Percentiles rank a stretch among this genome's conserved stretches.
Conservation (phyloP, 2,113 vertebrate species). For the Phaetusa simplex region DNA sequence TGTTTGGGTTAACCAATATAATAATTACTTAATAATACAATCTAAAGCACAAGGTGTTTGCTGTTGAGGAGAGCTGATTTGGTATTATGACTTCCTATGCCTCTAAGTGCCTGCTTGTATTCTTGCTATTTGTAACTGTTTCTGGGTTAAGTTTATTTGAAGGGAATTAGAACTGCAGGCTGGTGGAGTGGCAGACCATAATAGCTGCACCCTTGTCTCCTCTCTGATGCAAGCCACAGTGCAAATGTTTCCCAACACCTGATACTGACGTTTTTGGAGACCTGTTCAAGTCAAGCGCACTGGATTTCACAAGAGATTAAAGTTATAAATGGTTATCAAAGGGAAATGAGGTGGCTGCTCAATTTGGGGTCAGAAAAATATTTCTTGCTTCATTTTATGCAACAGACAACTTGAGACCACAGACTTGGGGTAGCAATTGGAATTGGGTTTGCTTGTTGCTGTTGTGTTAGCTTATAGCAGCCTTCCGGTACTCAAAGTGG, state of each 20-base stretch:
- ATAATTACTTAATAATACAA: background rate
- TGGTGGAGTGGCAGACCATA: background rate
- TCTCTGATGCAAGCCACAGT: constrained; percentile 22
- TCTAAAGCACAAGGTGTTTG: background rate
- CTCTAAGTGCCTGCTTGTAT: background rate
- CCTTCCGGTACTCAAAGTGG: background rate
- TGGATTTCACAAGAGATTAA: background rate
- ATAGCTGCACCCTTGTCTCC: background rate
- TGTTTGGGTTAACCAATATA: background rate
- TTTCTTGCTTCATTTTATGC: background rate
- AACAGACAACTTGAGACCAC: background rate
- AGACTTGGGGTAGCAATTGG: background rate
- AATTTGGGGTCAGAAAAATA: background rate
- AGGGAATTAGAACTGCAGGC: background rate
- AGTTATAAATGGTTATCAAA: background rate
- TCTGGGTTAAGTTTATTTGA: background rate
- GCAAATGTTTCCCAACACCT: constrained; percentile 32
- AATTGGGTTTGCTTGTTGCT: background rate
- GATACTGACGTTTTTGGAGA: background rate
- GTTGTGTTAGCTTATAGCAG: background rate
- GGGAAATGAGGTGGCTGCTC: background rate
- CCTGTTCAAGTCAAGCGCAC: background rate
- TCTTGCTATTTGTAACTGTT: background rate
- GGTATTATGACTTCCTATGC: background rate
- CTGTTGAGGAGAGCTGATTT: background rate